A percentile compares a stretch with the other conserved stretches of the same genome.
Conservation (phyloP, 2,888 invertebrate genomes). For the Ornithoptera alexandrae region DNA sequence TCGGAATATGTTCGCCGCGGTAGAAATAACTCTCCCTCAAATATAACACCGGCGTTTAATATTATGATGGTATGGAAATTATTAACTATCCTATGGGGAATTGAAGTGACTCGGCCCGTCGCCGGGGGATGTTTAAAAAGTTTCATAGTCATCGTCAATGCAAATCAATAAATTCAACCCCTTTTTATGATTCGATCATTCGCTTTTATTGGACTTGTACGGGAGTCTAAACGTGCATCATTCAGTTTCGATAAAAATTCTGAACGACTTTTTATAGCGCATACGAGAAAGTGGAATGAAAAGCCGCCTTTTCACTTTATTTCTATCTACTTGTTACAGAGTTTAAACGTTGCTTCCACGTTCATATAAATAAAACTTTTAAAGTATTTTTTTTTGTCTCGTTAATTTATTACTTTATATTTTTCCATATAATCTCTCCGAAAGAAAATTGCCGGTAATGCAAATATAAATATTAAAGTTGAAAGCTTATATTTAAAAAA, state of each 20-base stretch:
- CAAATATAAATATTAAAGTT: neutral
- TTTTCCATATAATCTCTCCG: neutral
- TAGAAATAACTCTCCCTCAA: conserved; percentile 33
- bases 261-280: conserved; percentile 60
- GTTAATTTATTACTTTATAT: neutral
- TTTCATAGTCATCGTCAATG: conserved; percentile 61
- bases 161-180: conserved; percentile 76
- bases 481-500: no score
- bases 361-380: conserved; percentile 30
- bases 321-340: conserved; percentile 20
- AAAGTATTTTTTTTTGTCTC: neutral
- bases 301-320: conserved; percentile 26
- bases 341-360: neutral
- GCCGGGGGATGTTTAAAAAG: conserved; percentile 39
- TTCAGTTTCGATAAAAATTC: conserved; percentile 66
- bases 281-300: conserved; percentile 39
- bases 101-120: conserved; percentile 27
- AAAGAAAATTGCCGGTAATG: neutral
- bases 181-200: conserved; percentile 75
- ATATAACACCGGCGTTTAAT: conserved; percentile 56
- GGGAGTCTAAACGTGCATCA: conserved; percentile 69
- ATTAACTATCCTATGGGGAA: conserved; percentile 45
- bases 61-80: conserved; percentile 69
- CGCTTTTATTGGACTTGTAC: conserved; percentile 69
- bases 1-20: conserved; percentile 22